Percentiles rank a stretch among this genome's conserved stretches.
These are phyloP conservation scores for Drosophila lutescens DNA, from an alignment of 2,888 invertebrate species.

Conservation along the genomic window DNA sequence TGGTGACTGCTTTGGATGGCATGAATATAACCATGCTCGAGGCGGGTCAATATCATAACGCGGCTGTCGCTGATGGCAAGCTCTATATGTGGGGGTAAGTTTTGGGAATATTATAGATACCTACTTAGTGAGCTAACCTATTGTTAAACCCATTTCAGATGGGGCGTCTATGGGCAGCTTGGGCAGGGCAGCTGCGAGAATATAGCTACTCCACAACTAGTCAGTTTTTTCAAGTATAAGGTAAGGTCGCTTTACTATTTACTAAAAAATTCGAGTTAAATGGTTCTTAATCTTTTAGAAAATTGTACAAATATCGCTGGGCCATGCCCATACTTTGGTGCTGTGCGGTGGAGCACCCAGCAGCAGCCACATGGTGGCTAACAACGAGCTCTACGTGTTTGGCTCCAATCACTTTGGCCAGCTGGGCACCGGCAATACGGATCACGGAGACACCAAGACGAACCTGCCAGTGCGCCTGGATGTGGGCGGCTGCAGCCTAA, in stretches of 20 bases:
- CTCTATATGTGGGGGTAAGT: conserved; percentile 94
- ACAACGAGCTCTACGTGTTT: conserved; percentile 88
- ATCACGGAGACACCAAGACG: conserved; percentile 74
- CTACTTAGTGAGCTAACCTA: neutral
- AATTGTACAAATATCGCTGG: conserved; percentile 85
- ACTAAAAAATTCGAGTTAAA: neutral
- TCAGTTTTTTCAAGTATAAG: conserved; percentile 85
- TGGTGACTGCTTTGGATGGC: conserved; percentile 86
- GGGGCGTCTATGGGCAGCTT: conserved; percentile 97
- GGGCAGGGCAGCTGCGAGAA: conserved; percentile 93
- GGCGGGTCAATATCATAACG: conserved; percentile 96
- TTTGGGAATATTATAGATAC: neutral
- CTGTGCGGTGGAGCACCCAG: conserved; percentile 76
- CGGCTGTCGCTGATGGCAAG: conserved; percentile 90
- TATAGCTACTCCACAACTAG: conserved; percentile 86
- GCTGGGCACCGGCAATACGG: conserved; percentile 88
- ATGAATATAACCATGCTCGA: conserved; percentile 89
- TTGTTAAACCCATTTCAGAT: conserved; percentile 84
- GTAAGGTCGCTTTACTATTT: conserved; percentile 55
- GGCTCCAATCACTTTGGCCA: conserved; percentile 95
- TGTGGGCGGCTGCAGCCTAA: conserved; percentile 81
- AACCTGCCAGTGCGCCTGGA: conserved; percentile 84
- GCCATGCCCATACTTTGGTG: conserved; percentile 84
- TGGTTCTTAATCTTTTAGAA: conserved; percentile 63
- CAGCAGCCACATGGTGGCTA: conserved; percentile 55